Evolutionary conservation across 2,797 vertebrate species (phyloP).

Genomic region (Mus spretus): DNA sequence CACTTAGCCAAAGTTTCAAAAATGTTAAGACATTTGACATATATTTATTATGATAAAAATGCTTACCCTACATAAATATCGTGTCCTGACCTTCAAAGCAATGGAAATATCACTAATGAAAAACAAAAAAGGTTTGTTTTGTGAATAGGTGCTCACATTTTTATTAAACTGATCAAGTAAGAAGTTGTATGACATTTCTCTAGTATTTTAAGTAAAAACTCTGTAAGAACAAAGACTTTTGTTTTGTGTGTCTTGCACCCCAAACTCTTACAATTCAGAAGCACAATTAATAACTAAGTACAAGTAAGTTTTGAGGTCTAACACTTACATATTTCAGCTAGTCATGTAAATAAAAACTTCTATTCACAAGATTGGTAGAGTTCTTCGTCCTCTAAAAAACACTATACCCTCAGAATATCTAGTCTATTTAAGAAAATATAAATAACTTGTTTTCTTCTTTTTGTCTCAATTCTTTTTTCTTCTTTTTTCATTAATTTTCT

Average conservation of each 20-base stretch:
- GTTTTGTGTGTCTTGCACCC: neutral
- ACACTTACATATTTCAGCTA: neutral
- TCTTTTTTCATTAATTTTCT: constrained; percentile 21
- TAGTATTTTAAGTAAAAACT: neutral
- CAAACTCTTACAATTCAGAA: neutral
- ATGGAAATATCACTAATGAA: neutral
- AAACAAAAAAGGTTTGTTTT: neutral
- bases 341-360: neutral
- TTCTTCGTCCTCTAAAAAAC: neutral
- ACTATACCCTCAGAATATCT: neutral
- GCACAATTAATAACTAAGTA: constrained; percentile 8
- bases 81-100: neutral
- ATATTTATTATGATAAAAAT: neutral
- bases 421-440: constrained; percentile 48
- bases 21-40: constrained; percentile 3
- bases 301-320: constrained; percentile 23
- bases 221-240: neutral
- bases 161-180: neutral
- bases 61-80: neutral
- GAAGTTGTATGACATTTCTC: neutral
- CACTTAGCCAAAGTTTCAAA: neutral
- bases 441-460: neutral
- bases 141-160: neutral
- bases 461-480: neutral
- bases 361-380: neutral